Base-by-base conservation (phyloP, 2,113 vertebrate genomes). In the Macquaria australasica region DNA sequence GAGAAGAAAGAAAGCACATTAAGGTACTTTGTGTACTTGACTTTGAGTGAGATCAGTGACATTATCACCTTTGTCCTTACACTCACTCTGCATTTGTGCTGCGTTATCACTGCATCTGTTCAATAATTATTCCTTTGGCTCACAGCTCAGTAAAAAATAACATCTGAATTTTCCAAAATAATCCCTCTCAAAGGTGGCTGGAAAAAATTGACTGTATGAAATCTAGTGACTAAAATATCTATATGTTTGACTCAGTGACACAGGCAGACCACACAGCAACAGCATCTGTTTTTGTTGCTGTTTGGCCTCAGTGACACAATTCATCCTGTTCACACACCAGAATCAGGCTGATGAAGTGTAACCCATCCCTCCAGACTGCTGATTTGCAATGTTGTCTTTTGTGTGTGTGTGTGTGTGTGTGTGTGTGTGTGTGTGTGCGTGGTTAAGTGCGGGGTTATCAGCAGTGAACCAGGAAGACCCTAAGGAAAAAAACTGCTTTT, bases 381-480 rank as follows among this genome's bases (percentile, higher is more conserved):
- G 45, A 66, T 78, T 56, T 59, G 55, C 59, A 67, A 5, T 51
- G 77, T 73, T 43, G 28, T 31, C 1, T 55, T 73, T 21, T 51
- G 25, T 71, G 56, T 72, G 25, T 56, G 56, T 71, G 59, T 66
- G 73, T 51, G 76, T 66, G 50, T 51, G 20, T 77, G 25, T 28
- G 56, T 55, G 41, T 72, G 43, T 73, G 58, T 53, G 25, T 63
- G 45, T 34, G 34, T 34, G 34, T 34, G 34, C 4, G 34, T 34
- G 34, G 74, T 72, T 63, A 62, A 43, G 63, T 43, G 55, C 28
- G 50, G 63, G 77, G 77, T 84, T 90, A 87, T 90, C 85, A 82
- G 82, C 67, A 87, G 75, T 34, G 70, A 84, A 68, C 56, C 88
- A 90, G 82, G 62, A 80, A 79, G 74, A 82, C 74, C 85, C 85